Base-by-base conservation (phyloP, 2,888 invertebrate species). In the Melieria crassipennis region DNA sequence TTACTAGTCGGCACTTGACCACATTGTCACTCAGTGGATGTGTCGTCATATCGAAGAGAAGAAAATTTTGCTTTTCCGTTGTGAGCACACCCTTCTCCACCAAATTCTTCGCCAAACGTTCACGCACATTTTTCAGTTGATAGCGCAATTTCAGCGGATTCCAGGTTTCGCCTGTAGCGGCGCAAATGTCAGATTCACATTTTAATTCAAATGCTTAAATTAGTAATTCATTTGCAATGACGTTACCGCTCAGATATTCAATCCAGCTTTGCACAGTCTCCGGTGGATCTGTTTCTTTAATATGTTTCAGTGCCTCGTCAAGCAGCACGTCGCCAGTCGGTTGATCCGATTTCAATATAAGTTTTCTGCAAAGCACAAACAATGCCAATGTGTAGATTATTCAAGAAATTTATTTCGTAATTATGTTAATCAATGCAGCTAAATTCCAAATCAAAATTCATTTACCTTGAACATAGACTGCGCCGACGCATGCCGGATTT, bases 11-110 rank as follows among this genome's bases (percentile, higher is more conserved):
- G 83, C 94, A 94, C 90, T 99, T 99, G 69, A 96, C 93, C 78
- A 93, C 91, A 88, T 96, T 95, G 87, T 99, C 98, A 76, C 95
- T 97, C 75, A 99, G 90, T 56, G 99, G 99, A 90, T 99, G 99
- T 80, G 99, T 99, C 69, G 99, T 99, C 98, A 99, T 99, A 89
- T 99, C 99, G 87, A 99, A 99, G 71, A 99, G 90, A 81, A 99
- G 90, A 88, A 99, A 99, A 88, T 99, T 99, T 88, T 99, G 99
- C 89, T 99, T 99, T 87, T 99, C 99, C 73, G 99, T 99, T 74
- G 99, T 98, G 79, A 99, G 91, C 57, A 99, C 98, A 78, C 99
- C 99, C 87, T 99, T 99, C 87, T 99, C 99, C 52, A 99, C 99
- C 81, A 99, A 91, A 89, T 99, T 99, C 88, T 99, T 99, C 61